phyloP scores from a whole-genome alignment of 2,888 invertebrate genomes.

The Piscicola geometra region DNA sequence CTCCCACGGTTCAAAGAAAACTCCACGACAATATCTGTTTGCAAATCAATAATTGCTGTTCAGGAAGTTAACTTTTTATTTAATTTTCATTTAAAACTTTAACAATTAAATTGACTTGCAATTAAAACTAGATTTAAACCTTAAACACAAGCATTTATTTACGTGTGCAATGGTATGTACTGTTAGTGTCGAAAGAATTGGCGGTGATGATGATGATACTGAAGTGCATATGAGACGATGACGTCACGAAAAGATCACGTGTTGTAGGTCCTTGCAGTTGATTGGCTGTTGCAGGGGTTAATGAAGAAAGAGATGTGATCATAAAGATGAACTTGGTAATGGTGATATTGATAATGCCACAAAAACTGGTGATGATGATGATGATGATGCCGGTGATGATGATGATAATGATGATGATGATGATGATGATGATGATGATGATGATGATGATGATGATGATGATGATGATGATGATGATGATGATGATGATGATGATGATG shows the following conservation, averaged over 20 bases:
- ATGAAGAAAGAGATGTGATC: no score
- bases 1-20: not conserved
- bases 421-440: constrained; percentile 30
- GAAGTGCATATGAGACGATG: not conserved
- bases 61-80: no score
- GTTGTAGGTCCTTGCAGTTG: not conserved
- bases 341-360: not conserved
- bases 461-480: constrained; percentile 35
- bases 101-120: no score
- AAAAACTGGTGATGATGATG: not conserved
- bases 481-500: constrained; percentile 26
- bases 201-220: not conserved
- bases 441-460: constrained; percentile 28
- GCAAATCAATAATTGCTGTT: no score
- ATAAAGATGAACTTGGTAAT: not conserved
- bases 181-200: no score
- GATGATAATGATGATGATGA: constrained; percentile 32
- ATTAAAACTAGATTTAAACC: no score
- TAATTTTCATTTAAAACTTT: no score
- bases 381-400: constrained; percentile 2
- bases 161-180: no score
- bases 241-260: not conserved
- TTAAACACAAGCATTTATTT: no score
- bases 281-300: no score
- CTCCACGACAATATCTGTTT: not conserved